Percentiles rank a stretch among this genome's conserved stretches.
Conservation (phyloP, 2,113 vertebrate genomes). For the Gambusia holbrooki region DNA sequence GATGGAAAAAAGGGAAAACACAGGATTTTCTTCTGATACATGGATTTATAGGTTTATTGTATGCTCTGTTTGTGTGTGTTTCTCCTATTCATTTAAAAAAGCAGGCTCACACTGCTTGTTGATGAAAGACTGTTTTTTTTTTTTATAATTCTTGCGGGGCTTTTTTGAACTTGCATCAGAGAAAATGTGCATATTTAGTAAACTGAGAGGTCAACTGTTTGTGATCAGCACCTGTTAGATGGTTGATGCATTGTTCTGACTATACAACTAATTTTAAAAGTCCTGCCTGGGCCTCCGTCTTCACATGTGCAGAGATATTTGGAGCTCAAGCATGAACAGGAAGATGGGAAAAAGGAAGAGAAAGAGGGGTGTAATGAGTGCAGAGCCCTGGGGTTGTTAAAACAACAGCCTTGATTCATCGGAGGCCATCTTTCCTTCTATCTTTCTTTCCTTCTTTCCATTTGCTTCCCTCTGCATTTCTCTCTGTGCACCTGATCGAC, state of each 20-base stretch:
- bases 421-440: slow-evolving; percentile 29
- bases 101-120: slow-evolving; percentile 58
- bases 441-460: slow-evolving; percentile 18
- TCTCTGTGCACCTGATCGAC: slow-evolving; percentile 72
- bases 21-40: slow-evolving; percentile 16
- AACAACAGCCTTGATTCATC: slow-evolving; percentile 57
- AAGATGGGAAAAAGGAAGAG: neutral
- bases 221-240: slow-evolving; percentile 67
- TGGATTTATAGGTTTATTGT: slow-evolving; percentile 35
- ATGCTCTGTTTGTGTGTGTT: slow-evolving; percentile 15
- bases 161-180: slow-evolving; percentile 63
- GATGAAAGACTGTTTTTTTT: slow-evolving; percentile 58
- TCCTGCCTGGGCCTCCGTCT: slow-evolving; percentile 23
- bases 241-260: slow-evolving; percentile 27
- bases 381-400: slow-evolving; percentile 52
- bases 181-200: slow-evolving; percentile 19
- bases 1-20: slow-evolving; percentile 23
- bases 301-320: slow-evolving; percentile 11
- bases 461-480: slow-evolving; percentile 29
- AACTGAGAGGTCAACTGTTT: slow-evolving; percentile 11
- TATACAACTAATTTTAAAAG: slow-evolving; percentile 41
- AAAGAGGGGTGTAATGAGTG: slow-evolving; percentile 48
- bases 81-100: slow-evolving; percentile 16
- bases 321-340: slow-evolving; percentile 15
- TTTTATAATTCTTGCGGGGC: slow-evolving; percentile 56